Evolutionary conservation across 1,140 invertebrate genomes (phyloP), one percentile per base, ranked within the genome.

Genomic region (Anoplolepis gracilipes): DNA sequence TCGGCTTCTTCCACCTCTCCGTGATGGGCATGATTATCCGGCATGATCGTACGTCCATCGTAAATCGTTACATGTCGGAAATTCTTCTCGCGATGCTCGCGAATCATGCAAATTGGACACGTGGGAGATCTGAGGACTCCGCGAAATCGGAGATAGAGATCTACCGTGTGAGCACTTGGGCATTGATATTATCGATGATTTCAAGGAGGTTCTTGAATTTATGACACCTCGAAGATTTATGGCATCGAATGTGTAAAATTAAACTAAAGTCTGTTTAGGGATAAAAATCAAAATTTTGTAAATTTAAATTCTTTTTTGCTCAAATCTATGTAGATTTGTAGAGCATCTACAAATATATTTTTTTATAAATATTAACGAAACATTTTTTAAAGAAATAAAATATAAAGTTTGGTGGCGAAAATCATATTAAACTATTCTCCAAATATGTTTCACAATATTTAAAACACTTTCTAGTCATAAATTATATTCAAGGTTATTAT

Each of bases 61-160:
- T 73, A 64, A 82, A 90, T 89, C 81, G 72, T 90, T 90, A 90
- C 10, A 53, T 49, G 75, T 62, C 53, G 88, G 72, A 89, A 90
- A 87, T 85, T 89, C 69, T 87, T 42, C 42, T 84, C 11, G 72
- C n/a, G 33, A 55, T 55, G 30, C 30, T 49, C n/a, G 7, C 36
- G 42, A 75, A 79, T 33, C 36, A 85, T 42, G n/a, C 72, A 46
- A 79, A 79, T 39, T 55, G 61, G 10, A 65, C 61, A 65, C 33
- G 30, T 46, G 33, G 25, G 22, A 62, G n/a, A n/a, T 59, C 55
- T 55, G 13, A 13, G 3, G 59, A 65, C 0, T 81, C 36, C 55
- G 28, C 19, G 11, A 33, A 75, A 70, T 57, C 33, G 28, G 13
- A 42, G 16, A 61, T 7, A 22, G 19, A 33, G 46, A 55, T 53